phyloP scores from a whole-genome alignment of 2,888 invertebrate genomes.

The Myathropa florea region DNA sequence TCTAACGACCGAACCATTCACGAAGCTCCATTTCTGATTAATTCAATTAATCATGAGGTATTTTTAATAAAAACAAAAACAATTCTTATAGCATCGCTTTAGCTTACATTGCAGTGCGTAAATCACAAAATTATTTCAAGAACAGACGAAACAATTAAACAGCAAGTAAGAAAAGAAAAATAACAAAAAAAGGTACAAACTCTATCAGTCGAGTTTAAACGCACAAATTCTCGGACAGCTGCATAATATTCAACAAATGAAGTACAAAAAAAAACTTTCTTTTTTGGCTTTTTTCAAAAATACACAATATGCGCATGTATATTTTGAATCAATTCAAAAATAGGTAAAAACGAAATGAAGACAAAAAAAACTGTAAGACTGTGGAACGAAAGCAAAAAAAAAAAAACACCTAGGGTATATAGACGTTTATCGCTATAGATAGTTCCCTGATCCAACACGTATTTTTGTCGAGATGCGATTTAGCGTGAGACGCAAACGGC shows the following conservation, averaged over 20 bases:
- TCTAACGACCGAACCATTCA: not conserved
- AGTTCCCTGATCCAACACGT: constrained; percentile 40
- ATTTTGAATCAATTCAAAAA: constrained; percentile 22
- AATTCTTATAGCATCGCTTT: not conserved
- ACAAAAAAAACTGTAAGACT: constrained; percentile 14
- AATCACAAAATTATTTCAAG: constrained; percentile 15
- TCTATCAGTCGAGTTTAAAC: constrained; percentile 21
- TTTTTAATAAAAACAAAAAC: not conserved
- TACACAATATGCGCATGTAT: constrained; percentile 44
- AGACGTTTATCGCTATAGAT: constrained; percentile 8
- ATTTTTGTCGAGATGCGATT: constrained; percentile 51
- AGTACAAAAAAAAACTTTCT: constrained; percentile 13
- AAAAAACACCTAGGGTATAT: constrained; percentile 34
- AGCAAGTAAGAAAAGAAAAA: not conserved
- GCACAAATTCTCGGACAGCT: constrained; percentile 52
- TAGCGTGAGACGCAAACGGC: constrained; percentile 63
- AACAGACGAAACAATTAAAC: constrained; percentile 12
- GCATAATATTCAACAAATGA: constrained; percentile 46
- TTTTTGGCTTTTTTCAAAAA: constrained; percentile 16
- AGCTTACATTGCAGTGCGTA: constrained; percentile 26
- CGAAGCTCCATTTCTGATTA: not conserved
- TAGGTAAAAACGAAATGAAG: constrained; percentile 26
- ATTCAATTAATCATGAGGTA: not conserved
- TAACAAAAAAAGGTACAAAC: not conserved
- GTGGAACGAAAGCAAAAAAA: not conserved